A percentile compares a stretch with the other conserved stretches of the same genome.
Conservation (phyloP, 2,113 vertebrate genomes). For the Columba livia region DNA sequence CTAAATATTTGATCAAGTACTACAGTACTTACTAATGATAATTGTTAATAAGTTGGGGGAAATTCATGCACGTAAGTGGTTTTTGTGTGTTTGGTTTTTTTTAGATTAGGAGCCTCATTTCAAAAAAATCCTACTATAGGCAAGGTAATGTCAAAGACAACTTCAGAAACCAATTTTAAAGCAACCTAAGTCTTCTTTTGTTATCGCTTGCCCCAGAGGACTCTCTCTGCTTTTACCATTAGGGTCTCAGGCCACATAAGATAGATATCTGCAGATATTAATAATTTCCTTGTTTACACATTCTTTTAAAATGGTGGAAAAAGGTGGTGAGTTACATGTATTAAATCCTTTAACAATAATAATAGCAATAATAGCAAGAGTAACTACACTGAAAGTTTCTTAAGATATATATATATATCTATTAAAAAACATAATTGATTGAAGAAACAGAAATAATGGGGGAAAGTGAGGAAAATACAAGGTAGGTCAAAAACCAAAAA, state of each 20-base stretch:
- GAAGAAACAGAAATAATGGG: background rate
- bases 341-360: background rate
- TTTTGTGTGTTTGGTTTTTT: background rate
- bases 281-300: background rate
- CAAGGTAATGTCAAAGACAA: background rate
- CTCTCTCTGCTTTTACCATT: background rate
- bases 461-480: background rate
- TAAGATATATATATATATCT: background rate
- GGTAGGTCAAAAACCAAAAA: background rate
- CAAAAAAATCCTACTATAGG: background rate
- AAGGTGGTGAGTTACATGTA: rapidly evolving
- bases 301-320: background rate
- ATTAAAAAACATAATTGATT: background rate
- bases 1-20: background rate
- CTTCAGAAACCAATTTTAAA: background rate
- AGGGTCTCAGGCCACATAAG: background rate
- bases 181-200: background rate
- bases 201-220: background rate
- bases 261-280: background rate
- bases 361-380: background rate
- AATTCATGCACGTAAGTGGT: background rate
- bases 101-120: background rate
- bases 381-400: background rate
- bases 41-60: background rate
- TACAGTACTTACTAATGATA: background rate